A percentile compares a stretch with the other conserved stretches of the same genome.
These are phyloP conservation scores for Subacronicta megacephala DNA, from an alignment of 2,888 invertebrate genomes.

Conservation along the genomic window DNA sequence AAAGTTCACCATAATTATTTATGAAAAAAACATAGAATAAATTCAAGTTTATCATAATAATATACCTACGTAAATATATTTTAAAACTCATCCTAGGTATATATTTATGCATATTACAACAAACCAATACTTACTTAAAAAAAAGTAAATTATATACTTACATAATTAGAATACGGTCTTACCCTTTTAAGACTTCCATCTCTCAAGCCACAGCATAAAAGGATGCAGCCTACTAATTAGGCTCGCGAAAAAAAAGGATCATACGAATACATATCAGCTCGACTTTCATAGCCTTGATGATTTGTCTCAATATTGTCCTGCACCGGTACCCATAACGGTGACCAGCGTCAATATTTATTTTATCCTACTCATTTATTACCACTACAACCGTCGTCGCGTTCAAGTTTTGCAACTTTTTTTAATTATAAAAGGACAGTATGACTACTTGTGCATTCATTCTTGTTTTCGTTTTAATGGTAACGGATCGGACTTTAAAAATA, in stretches of 20 bases:
- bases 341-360: slow-evolving; percentile 60
- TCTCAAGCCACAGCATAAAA: slow-evolving; percentile 4
- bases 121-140: background rate
- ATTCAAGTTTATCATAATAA: no score
- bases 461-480: slow-evolving; percentile 54
- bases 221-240: slow-evolving; percentile 30
- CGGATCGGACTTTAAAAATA: slow-evolving; percentile 57
- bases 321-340: slow-evolving; percentile 76
- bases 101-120: background rate
- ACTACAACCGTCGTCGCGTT: slow-evolving; percentile 61
- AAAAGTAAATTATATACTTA: no score
- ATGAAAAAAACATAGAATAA: no score
- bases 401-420: slow-evolving; percentile 61
- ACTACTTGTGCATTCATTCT: slow-evolving; percentile 46
- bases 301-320: slow-evolving; percentile 69
- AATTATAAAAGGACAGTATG: slow-evolving; percentile 56
- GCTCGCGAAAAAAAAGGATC: slow-evolving; percentile 17
- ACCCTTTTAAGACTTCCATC: background rate
- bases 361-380: slow-evolving; percentile 64
- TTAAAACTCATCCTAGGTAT: no score
- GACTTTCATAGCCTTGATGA: slow-evolving; percentile 49
- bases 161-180: no score
- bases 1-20: no score
- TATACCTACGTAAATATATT: no score
- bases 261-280: slow-evolving; percentile 11